Evolutionary conservation across 2,113 vertebrate genomes (phyloP), one percentile per base, ranked within the genome.

Genomic region (Gambusia holbrooki): DNA sequence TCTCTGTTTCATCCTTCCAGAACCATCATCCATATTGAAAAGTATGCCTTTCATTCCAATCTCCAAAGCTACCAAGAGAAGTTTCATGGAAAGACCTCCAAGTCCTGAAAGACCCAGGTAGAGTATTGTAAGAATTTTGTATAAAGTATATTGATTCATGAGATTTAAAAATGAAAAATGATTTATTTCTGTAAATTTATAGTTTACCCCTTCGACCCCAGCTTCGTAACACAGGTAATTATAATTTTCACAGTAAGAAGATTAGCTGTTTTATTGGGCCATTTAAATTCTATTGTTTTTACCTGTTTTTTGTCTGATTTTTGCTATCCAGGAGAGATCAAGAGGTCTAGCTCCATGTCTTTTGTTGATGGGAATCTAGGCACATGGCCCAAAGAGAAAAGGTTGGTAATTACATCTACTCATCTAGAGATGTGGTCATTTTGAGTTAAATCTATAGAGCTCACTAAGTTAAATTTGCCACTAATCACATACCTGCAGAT

Each of bases 341-440:
- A 95, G 90, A 95, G 96, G 85, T 99, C 98, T 77, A 93, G 96
- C n/a, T 99, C 97, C 33, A 97, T 99, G 98, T 98, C 98, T 70
- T 98, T 98, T 15, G 96, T 98, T 66, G 98, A 99, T 86, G 95
- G 97, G n/a, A 96, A 96, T 89, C 94, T 97, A 64, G 97, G 97
- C 62, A 98, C 98, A 0, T 99, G 97, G 97, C 97, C 97, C 70
- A 99, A 98, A 94, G 97, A 99, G 84, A 98, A 98, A 93, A 94
- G 96, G 98, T 97, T 14, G 42, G 84, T 82, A 28, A 60, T 17
- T n/a, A n/a, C 17, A n/a, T 58, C 51, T 58, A 58, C 9, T n/a
- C 22, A 58, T 25, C 51, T 2, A 10, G 25, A 58, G 51, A 58
- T 11, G 7, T 58, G 51, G 22, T n/a, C 9, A 9, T 58, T 58